These are phyloP conservation scores for Guaruba guarouba DNA, from an alignment of 2,113 vertebrate species.

Conservation along the genomic window DNA sequence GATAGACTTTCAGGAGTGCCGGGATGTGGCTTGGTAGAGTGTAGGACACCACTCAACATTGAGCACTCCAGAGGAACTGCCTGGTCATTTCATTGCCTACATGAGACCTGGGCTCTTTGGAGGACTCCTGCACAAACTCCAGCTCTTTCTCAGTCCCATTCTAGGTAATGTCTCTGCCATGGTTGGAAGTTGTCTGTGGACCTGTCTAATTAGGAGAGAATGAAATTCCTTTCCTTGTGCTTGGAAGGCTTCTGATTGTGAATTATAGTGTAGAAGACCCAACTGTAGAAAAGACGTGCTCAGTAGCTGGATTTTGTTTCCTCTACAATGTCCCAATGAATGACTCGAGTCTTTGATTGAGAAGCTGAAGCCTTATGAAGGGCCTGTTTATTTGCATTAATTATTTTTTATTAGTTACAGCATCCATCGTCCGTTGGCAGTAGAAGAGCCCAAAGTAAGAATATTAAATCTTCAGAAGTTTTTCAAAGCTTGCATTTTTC, in stretches of 20 bases:
- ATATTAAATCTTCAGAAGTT: conserved; percentile 71
- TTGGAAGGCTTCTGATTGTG: neutral
- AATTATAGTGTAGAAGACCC: neutral
- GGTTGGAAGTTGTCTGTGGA: neutral
- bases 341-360: conserved; percentile 48
- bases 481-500: conserved; percentile 73
- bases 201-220: neutral
- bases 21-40: accelerated
- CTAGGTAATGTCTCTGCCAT: neutral
- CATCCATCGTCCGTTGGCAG: conserved; percentile 51
- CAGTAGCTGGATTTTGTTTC: neutral
- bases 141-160: neutral
- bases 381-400: conserved; percentile 70
- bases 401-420: conserved; percentile 71
- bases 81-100: neutral
- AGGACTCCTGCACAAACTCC: neutral
- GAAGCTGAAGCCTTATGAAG: conserved; percentile 49
- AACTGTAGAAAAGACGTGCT: neutral
- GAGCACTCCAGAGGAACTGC: neutral
- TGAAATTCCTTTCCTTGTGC: accelerated
- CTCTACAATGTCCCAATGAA: neutral
- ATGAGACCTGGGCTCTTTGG: neutral
- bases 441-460: conserved; percentile 64
- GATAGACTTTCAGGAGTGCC: neutral
- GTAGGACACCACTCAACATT: accelerated